Conservation (phyloP, 2,888 invertebrate genomes). For the Ernsta delagoae region DNA sequence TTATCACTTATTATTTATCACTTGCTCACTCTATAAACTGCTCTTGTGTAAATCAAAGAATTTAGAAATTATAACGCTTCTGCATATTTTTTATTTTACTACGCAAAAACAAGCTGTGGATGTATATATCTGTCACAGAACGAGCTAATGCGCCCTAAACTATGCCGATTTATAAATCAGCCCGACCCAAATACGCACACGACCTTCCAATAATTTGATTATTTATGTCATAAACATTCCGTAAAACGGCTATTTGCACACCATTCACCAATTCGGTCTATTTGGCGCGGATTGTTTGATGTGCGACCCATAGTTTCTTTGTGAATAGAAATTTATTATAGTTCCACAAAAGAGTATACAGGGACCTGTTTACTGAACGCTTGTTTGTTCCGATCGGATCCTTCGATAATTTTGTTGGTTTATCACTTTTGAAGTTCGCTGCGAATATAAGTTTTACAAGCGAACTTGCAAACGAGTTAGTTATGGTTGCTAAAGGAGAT, state of each 20-base stretch:
- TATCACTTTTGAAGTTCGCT: conserved; percentile 17
- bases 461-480: not conserved
- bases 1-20: too few species aligned
- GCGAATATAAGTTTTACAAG: conserved; percentile 4
- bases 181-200: conserved; percentile 11
- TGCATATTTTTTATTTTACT: too few species aligned
- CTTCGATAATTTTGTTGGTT: conserved; percentile 31
- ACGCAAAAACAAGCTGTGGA: too few species aligned
- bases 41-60: too few species aligned
- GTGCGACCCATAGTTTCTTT: conserved; percentile 29
- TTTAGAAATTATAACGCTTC: too few species aligned
- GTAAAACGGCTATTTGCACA: conserved; percentile 24
- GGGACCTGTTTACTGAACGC: conserved; percentile 27
- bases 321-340: conserved; percentile 33
- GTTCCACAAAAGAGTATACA: conserved; percentile 29
- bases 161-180: conserved; percentile 32
- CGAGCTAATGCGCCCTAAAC: conserved; percentile 19
- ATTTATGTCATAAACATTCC: conserved; percentile 35
- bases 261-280: conserved; percentile 25
- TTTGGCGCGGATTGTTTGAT: conserved; percentile 30
- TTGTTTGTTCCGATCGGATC: conserved; percentile 31
- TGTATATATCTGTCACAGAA: not conserved
- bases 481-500: not conserved
- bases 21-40: too few species aligned
- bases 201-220: conserved; percentile 31